Base-by-base conservation (phyloP, 2,888 invertebrate species). In the Sminthurides aquaticus region DNA sequence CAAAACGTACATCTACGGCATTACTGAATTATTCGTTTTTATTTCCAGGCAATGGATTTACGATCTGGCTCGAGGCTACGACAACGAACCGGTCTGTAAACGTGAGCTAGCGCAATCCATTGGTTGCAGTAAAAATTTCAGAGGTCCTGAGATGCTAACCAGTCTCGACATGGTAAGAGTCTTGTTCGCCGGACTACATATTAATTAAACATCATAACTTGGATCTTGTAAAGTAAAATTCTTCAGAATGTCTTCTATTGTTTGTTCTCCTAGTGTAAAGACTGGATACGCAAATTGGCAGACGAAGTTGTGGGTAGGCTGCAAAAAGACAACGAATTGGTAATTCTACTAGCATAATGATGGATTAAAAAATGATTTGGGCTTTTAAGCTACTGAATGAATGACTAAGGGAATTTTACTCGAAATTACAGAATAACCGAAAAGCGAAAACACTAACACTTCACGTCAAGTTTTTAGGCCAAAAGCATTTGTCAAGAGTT, bases 61-160 rank as follows among this genome's bases (percentile, higher is more conserved):
- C 78, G 86, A 90, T 74, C 86, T 96, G 68, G 88, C 90, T 1
- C 84, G 88, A 69, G 97, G 97, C 1, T 84, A 90, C 62, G 94
- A 97, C 76, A 79, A 85, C 68, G 97, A 97, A 76, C 87, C 89
- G 18, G 97, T 98, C 0, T 87, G 85, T 66, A 85, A 87, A 0
- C 84, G 92, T 70, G 86, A 92, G 68, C 84, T 93, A 63, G 84
- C 93, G 0, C 95, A 96, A 79, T 95, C 95, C 61, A 92, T 98
- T 74, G 97, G 95, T 0, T 95, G 95, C 76, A 91, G 93, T 77
- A 98, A 98, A 80, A 91, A 91, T 76, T 96, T 98, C 78, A 86
- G 87, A 1, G 97, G 94, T 0, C 86, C 84, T 76, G 84, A 84
- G 71, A 87, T 89, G 11, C 83, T 96, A 3, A 79, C 80, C 0